Conservation (phyloP, 1,140 invertebrate genomes). For the Yoshiicerus persimilis region DNA sequence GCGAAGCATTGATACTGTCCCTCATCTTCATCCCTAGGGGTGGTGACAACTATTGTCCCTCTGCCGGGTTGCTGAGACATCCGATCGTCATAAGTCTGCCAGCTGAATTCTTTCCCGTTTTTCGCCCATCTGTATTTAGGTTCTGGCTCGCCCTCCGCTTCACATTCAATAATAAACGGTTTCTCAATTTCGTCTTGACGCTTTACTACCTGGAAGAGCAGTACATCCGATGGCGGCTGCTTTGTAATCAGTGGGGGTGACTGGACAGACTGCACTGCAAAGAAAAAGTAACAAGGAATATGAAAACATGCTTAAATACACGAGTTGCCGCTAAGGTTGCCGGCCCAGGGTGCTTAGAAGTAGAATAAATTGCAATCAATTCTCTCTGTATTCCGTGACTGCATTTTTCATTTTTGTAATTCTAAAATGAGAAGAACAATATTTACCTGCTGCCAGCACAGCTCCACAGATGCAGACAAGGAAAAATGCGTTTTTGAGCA, state of each 20-base stretch:
- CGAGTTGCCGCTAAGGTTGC: too few relatives aligned
- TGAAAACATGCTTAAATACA: too few relatives aligned
- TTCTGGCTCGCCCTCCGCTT: conserved; percentile 88
- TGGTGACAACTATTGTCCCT: conserved; percentile 86
- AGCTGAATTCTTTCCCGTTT: conserved; percentile 80
- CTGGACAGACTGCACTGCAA: conserved; percentile 62
- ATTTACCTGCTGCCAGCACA: too few relatives aligned
- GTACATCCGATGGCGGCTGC: conserved; percentile 84
- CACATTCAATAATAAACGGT: conserved; percentile 91
- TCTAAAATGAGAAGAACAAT: too few relatives aligned
- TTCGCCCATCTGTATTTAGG: conserved; percentile 87
- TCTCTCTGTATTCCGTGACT: too few relatives aligned
- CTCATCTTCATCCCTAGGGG: conserved; percentile 72
- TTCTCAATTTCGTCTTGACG: conserved; percentile 80
- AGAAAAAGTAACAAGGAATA: too few relatives aligned
- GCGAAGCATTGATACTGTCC: conserved; percentile 97
- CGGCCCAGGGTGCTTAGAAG: too few relatives aligned
- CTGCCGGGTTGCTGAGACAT: conserved; percentile 89
- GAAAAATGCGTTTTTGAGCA: too few relatives aligned
- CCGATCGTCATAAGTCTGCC: conserved; percentile 78
- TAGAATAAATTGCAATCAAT: too few relatives aligned
- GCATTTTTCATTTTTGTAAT: too few relatives aligned
- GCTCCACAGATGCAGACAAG: too few relatives aligned
- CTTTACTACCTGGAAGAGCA: conserved; percentile 85
- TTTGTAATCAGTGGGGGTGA: conserved; percentile 80